Percentiles rank a stretch among this genome's conserved stretches.
Conservation (phyloP, 2,113 vertebrate genomes). For the Nicator chloris region DNA sequence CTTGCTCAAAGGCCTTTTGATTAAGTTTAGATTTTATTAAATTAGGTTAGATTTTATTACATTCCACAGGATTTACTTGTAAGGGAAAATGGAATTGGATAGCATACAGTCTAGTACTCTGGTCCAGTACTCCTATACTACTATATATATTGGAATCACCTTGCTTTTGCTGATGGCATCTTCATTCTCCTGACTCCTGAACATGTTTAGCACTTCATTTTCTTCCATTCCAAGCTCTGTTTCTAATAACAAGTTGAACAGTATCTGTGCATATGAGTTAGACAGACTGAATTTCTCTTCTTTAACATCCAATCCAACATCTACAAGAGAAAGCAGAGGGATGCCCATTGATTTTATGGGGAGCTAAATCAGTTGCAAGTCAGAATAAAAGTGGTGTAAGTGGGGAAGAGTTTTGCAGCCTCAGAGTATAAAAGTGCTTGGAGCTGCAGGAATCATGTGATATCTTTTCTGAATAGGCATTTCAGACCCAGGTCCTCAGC, state of each 20-base stretch:
- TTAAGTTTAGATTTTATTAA: neutral
- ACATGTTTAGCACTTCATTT: neutral
- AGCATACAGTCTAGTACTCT: neutral
- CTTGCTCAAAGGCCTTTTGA: neutral
- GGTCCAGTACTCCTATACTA: neutral
- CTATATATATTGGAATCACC: neutral
- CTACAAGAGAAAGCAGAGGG: neutral
- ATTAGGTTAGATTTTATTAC: neutral
- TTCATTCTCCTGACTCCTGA: neutral
- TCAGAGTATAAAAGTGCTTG: neutral
- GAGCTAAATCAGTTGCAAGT: neutral
- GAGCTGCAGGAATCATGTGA: neutral
- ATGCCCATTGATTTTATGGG: neutral
- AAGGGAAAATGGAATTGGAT: neutral
- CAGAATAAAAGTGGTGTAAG: neutral
- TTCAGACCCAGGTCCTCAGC: neutral
- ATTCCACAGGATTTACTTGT: neutral
- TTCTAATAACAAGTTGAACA: neutral
- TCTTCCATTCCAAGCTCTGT: neutral
- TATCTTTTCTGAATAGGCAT: neutral
- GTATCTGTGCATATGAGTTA: neutral
- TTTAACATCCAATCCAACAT: neutral
- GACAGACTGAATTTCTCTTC: neutral
- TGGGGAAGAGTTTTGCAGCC: neutral
- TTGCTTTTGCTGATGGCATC: neutral